Conservation (phyloP, 2,888 invertebrate species). For the Xestia rhomboidea region DNA sequence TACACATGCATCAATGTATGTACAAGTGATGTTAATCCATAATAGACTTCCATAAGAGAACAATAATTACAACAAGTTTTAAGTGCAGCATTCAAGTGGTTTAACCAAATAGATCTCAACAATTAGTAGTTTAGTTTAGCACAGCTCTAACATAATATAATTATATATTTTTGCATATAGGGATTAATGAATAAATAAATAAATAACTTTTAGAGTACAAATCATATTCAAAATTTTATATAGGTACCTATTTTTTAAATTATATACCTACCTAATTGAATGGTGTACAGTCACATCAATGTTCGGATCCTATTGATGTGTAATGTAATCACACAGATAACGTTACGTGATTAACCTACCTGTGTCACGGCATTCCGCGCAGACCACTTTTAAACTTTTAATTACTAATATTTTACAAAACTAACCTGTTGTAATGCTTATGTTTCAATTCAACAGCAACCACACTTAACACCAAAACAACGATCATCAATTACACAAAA, state of each 20-base stretch:
- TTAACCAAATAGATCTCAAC: not conserved
- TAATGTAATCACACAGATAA: constrained; percentile 63
- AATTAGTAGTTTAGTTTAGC: not conserved
- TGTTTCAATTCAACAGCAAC: constrained; percentile 32
- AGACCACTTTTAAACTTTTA: constrained; percentile 32
- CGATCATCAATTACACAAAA: constrained; percentile 63
- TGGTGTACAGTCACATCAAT: constrained; percentile 12
- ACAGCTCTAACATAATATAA: not conserved
- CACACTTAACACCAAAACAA: constrained; percentile 55
- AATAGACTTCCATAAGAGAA: not conserved
- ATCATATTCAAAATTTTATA: not conserved
- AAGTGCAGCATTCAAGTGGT: not conserved
- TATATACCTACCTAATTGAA: not conserved
- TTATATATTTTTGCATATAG: not conserved
- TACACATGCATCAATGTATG: not conserved
- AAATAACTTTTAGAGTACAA: not conserved
- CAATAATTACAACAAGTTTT: not conserved
- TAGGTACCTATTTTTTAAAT: not conserved
- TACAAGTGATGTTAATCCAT: not conserved
- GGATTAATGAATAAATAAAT: not conserved
- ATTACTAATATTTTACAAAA: constrained; percentile 15
- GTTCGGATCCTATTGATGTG: constrained; percentile 36
- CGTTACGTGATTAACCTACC: constrained; percentile 65
- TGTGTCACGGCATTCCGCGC: constrained; percentile 54
- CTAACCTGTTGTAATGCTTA: constrained; percentile 52